Evolutionary conservation across 35 echinoderm and acorn worm species (phyloP).

Genomic region (Strongylocentrotus purpuratus): DNA sequence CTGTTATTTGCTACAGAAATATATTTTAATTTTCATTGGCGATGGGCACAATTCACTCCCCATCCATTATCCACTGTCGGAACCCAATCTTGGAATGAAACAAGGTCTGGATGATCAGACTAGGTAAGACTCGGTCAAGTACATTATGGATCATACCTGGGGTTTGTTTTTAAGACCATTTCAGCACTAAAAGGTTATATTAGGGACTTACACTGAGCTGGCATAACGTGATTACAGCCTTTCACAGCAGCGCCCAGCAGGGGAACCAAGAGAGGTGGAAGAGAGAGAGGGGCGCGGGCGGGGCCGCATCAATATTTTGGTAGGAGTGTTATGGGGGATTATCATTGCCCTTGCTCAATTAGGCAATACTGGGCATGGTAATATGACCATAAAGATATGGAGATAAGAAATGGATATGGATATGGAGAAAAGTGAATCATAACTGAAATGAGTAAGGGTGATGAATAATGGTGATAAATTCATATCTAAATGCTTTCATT

Average conservation of each 20-base stretch:
- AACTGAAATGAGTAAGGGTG: background rate
- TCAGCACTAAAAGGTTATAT: constrained; percentile 12
- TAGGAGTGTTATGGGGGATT: background rate
- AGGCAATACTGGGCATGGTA: background rate
- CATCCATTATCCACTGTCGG: no score
- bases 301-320: background rate
- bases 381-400: background rate
- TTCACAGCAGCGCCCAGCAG: background rate
- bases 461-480: background rate
- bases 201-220: background rate
- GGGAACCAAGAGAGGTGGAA: background rate
- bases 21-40: no score
- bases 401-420: background rate
- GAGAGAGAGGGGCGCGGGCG: background rate
- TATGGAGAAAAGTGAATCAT: background rate
- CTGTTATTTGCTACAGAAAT: no score
- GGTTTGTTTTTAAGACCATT: constrained; percentile 18
- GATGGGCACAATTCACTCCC: no score
- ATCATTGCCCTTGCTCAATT: background rate
- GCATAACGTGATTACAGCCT: background rate
- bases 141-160: background rate
- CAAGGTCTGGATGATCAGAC: background rate
- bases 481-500: background rate
- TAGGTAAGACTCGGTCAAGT: background rate
- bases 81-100: background rate